Base-by-base conservation (phyloP, 2,113 vertebrate genomes). In the Orycteropus afer region DNA sequence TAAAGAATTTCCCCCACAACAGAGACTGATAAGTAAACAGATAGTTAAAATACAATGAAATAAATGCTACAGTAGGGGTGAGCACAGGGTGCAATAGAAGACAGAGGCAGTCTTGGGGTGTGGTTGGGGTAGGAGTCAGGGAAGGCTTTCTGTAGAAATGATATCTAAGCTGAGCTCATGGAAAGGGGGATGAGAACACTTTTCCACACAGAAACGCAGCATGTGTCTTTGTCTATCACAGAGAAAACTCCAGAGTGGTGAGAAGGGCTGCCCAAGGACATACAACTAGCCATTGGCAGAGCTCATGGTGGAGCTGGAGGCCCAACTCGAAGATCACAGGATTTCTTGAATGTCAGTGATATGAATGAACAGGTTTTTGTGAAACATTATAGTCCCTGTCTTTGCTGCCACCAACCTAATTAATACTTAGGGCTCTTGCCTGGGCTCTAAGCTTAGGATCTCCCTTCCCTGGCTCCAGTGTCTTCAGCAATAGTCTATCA, bases 361-460 rank as follows among this genome's bases (percentile, higher is more conserved):
- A n/a, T 37, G 53, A 91, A 74, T 74, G 45, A 53, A 69, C 32
- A 77, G 42, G 42, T 47, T 22, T 51, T 51, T 18, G 37, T 81
- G 55, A 95, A 92, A 55, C 27, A 61, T 86, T n/a, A 77, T 37
- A 29, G 40, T 15, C 22, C n/a, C 40, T 86, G 42, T 15, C 27
- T 84, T 95, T 93, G 91, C 29, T 92, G 34, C 23, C 40, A 82
- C 63, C 37, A 79, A 15, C 23, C 90, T 69, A 76, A 81, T 81
- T 65, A 93, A 94, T 67, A 76, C 22, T 57, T 55, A 23, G 12
- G 17, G 17, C n/a, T 96, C 57, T 81, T 91, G 42, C 18, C 57
- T 76, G 40, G 20, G 34, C 18, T 81, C 32, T 53, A 18, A 8
- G 27, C 45, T 90, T 81, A 47, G 49, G 20, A 59, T 53, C 45